phyloP scores from a whole-genome alignment of 2,113 vertebrate species.

The sheep (Ovis aries) region DNA sequence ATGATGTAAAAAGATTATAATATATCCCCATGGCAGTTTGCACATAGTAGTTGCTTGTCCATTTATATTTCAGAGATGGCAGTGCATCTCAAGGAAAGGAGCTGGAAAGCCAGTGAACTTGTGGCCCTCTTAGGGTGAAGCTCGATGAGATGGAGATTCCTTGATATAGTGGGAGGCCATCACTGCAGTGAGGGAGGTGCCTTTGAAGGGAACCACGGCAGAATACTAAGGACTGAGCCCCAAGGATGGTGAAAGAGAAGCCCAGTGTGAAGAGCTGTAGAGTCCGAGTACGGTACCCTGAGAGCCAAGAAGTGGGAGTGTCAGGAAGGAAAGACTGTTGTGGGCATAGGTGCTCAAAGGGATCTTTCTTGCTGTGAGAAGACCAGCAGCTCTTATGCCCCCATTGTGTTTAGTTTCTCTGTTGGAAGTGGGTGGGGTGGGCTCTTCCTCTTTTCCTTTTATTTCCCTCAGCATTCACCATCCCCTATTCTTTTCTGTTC shows the following conservation, averaged over 20 bases:
- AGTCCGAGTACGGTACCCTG: background rate
- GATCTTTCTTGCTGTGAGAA: too few species aligned
- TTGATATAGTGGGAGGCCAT: background rate
- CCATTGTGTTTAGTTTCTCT: rapidly evolving
- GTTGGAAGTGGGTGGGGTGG: background rate
- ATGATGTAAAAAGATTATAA: slow-evolving; percentile 48
- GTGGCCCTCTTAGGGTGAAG: background rate
- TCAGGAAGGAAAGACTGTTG: background rate
- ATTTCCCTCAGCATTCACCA: background rate
- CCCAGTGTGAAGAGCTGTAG: background rate
- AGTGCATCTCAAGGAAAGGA: background rate
- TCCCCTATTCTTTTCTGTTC: background rate
- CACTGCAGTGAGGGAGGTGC: background rate
- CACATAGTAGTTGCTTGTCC: slow-evolving; percentile 52
- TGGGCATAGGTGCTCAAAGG: background rate
- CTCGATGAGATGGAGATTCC: background rate
- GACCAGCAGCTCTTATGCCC: background rate
- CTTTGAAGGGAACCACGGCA: background rate
- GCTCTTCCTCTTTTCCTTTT: background rate
- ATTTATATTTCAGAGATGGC: background rate
- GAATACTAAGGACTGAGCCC: background rate
- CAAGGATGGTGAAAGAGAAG: background rate
- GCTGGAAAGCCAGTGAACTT: background rate
- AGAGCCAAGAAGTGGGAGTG: background rate
- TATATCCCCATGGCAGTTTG: background rate